Conservation (phyloP, 2,888 invertebrate species). For the Laspeyria flexula region DNA sequence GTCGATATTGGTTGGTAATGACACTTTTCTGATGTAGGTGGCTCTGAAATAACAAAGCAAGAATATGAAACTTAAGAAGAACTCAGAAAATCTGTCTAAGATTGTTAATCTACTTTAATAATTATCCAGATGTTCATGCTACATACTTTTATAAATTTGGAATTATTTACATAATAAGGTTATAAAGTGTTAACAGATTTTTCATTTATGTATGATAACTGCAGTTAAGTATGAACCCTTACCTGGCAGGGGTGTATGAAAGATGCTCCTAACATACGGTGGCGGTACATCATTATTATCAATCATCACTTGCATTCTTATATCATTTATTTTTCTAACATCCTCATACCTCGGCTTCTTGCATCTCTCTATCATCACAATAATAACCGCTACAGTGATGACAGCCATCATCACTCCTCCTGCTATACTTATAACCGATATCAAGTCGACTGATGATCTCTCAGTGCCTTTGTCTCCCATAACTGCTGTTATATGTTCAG, state of each 20-base stretch:
- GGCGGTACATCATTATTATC: constrained; percentile 76
- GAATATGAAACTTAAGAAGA: not conserved
- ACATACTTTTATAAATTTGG: no score
- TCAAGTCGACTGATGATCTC: constrained; percentile 71
- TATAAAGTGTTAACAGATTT: no score
- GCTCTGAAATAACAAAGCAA: constrained; percentile 65
- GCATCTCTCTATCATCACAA: constrained; percentile 80
- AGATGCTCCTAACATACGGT: constrained; percentile 85
- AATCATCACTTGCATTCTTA: constrained; percentile 79
- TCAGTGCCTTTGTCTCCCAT: constrained; percentile 78
- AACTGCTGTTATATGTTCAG: constrained; percentile 83
- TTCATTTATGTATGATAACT: no score
- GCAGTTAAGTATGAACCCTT: constrained; percentile 22
- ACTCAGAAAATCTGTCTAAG: not conserved
- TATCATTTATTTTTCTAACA: constrained; percentile 75
- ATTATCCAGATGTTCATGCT: no score
- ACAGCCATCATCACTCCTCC: constrained; percentile 83
- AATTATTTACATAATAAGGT: no score
- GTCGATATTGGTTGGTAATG: constrained; percentile 84
- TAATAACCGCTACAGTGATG: constrained; percentile 79
- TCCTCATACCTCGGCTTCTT: constrained; percentile 73
- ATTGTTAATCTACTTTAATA: no score
- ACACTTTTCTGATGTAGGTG: constrained; percentile 76
- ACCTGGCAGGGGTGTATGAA: constrained; percentile 86
- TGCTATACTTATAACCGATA: constrained; percentile 82